Base-by-base conservation (phyloP, 2,888 invertebrate species). In the Sphaeridia pumilis region DNA sequence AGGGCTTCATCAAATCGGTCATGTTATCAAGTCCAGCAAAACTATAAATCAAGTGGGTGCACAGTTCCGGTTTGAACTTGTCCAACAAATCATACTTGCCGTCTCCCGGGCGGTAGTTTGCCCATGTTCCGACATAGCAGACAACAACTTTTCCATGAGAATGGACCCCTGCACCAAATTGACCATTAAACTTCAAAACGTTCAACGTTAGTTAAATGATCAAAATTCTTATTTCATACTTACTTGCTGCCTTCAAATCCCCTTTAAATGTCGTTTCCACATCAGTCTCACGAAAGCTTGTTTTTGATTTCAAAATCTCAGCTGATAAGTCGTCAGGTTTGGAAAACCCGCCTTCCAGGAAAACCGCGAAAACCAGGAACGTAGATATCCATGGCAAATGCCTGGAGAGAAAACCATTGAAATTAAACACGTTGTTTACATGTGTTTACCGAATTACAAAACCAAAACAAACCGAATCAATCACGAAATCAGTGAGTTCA, bases 61-160 rank as follows among this genome's bases (percentile, higher is more conserved):
- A 88, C 5, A 86, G 72, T 14, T 76, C 75, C 0, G 87, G 82
- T 61, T 82, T 81, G 59, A 87, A 75, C 68, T 56, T n/a, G 2
- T 84, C 74, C 26, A 80, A 78, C 21, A 83, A 71, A 2, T 73
- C 72, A 70, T 81, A 87, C 58, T 76, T 75, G 0, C 83, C 87
- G 24, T 72, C 74, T 0, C 71, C 76, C 0, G 78, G 76, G 20
- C 87, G 74, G 72, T 87, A 87, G 0, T 77, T 78, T 0, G 87
- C 82, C 87, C 87, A 87, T 7, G 82, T 78, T 3, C 83, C 82
- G 44, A 84, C 76, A 68, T 87, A 88, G 70, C 87, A 87, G 0
- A 84, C 83, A 4, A 87, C 83, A 21, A 80, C 77, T 70, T 83
- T 85, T 46, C 78, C 85, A 84, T 28, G 60, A 36, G 27, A 20